These are phyloP conservation scores for Lasioglossum oenotherae DNA, from an alignment of 2,888 invertebrate species.

Conservation along the genomic window DNA sequence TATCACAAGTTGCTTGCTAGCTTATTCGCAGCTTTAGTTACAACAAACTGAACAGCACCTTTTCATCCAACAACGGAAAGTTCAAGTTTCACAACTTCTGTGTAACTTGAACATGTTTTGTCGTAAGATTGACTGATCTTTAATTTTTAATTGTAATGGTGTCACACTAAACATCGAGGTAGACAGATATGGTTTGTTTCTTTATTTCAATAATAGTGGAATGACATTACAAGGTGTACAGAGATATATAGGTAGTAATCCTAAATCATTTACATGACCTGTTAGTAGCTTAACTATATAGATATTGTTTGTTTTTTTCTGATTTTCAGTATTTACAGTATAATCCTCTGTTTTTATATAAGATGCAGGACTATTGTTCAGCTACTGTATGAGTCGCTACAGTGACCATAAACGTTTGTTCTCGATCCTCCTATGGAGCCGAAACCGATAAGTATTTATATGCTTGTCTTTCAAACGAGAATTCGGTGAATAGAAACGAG, in stretches of 20 bases:
- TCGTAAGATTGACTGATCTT: neutral
- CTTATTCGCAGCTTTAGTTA: neutral
- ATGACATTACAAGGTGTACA: slow-evolving; percentile 80
- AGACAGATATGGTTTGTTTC: slow-evolving; percentile 68
- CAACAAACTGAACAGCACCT: neutral
- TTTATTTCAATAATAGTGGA: slow-evolving; percentile 80
- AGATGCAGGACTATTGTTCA: slow-evolving; percentile 47
- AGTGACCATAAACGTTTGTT: slow-evolving; percentile 59
- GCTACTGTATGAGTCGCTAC: slow-evolving; percentile 56
- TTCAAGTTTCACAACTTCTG: neutral
- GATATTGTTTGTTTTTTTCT: slow-evolving; percentile 44
- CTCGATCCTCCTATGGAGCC: slow-evolving; percentile 38
- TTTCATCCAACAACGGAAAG: neutral
- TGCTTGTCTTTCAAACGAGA: slow-evolving; percentile 22
- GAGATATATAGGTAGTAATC: slow-evolving; percentile 72
- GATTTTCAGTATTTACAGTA: slow-evolving; percentile 73
- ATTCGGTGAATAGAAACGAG: slow-evolving; percentile 26
- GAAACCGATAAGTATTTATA: slow-evolving; percentile 31
- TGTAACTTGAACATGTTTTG: too few species aligned
- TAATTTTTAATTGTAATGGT: neutral
- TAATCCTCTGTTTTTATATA: slow-evolving; percentile 44
- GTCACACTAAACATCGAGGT: slow-evolving; percentile 26
- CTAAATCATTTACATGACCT: slow-evolving; percentile 75
- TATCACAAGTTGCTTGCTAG: neutral
- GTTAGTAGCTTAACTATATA: slow-evolving; percentile 66